Evolutionary conservation across 1,140 invertebrate genomes (phyloP).

Genomic region (Streblospio benedicti): DNA sequence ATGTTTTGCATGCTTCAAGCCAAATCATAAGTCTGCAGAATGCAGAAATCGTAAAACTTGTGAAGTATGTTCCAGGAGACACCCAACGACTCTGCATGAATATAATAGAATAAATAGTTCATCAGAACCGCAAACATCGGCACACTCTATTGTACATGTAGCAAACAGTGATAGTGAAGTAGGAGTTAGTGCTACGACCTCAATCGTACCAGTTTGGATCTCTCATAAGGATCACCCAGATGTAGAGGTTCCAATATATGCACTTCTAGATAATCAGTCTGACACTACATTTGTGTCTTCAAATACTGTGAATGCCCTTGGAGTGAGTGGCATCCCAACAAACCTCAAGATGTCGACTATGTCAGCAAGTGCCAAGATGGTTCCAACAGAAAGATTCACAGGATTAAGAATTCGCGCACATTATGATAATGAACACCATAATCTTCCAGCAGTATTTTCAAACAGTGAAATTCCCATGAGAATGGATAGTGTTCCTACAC

Average conservation of each 20-base stretch:
- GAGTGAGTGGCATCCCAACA: not conserved
- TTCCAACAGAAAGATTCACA: too few species aligned
- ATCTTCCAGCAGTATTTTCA: too few species aligned
- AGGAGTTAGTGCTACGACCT: not conserved
- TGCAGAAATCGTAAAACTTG: not conserved
- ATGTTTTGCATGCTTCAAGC: not conserved
- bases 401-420: too few species aligned
- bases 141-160: not conserved
- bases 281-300: not conserved
- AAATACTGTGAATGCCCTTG: not conserved
- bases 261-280: not conserved
- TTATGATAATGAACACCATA: too few species aligned
- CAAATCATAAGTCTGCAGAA: not conserved
- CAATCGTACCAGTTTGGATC: not conserved
- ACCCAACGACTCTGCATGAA: not conserved
- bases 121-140: not conserved
- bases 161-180: not conserved
- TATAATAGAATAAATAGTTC: not conserved
- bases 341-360: not conserved
- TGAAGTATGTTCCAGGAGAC: not conserved
- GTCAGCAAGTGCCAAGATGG: conserved; percentile 7
- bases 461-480: too few species aligned
- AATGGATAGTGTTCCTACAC: too few species aligned
- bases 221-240: not conserved
- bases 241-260: not conserved